A percentile compares a stretch with the other conserved stretches of the same genome.
phyloP scores from a whole-genome alignment of 2,113 vertebrate genomes.

The Otis tarda region DNA sequence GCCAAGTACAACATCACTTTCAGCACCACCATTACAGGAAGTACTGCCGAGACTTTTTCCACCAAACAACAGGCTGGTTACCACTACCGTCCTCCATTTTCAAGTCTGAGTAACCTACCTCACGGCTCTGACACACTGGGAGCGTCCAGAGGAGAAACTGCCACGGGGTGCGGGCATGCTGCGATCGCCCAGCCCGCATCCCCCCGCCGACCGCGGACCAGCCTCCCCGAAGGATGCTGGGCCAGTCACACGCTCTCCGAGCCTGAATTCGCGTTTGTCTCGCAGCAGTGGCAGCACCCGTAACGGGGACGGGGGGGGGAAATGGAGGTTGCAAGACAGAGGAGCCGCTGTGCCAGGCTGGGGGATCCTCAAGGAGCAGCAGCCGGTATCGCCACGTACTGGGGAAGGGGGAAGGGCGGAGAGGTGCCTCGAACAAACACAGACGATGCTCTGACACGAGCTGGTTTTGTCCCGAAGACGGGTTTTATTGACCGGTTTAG shows the following conservation, averaged over 20 bases:
- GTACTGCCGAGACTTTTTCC: conserved; percentile 9
- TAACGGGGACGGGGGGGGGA: not conserved
- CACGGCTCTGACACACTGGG: not conserved
- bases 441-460: not conserved
- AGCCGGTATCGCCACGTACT: not conserved
- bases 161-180: not conserved
- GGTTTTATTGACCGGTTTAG: not conserved
- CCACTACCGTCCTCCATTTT: conserved; percentile 62
- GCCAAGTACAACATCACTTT: conserved; percentile 29
- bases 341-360: not conserved
- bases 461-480: not conserved
- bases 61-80: conserved; percentile 31
- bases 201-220: not conserved
- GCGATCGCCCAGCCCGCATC: not conserved
- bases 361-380: not conserved
- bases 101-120: conserved; percentile 36
- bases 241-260: not conserved
- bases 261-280: not conserved
- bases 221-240: conserved; percentile 24
- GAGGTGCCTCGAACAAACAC: not conserved
- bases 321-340: conserved; percentile 36
- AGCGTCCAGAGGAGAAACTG: not conserved
- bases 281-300: not conserved
- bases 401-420: not conserved
- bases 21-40: conserved; percentile 62